Conservation (phyloP, 92 coral and sea anemone species). For the Phymanthus crucifer region DNA sequence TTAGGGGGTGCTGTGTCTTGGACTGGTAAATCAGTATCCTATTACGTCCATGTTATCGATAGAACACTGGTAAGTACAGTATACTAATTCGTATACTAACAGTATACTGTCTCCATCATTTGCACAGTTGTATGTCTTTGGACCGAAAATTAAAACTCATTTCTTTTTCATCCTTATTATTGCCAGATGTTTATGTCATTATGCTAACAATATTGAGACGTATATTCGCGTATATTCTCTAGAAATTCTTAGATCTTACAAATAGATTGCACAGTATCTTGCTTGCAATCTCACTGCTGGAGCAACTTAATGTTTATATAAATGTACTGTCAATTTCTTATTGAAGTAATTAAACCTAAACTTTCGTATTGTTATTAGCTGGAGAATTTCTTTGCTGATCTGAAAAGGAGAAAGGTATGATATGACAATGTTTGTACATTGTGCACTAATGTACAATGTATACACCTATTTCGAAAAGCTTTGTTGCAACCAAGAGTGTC, state of each 20-base stretch:
- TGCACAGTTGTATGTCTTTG: too few species aligned
- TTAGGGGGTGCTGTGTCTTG: conserved; percentile 97
- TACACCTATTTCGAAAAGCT: too few species aligned
- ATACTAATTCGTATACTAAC: neutral
- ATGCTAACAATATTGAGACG: too few species aligned
- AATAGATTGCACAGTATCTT: too few species aligned
- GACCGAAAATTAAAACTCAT: too few species aligned
- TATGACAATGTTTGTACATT: neutral
- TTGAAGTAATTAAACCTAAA: neutral
- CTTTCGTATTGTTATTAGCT: conserved; percentile 49
- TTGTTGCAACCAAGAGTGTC: too few species aligned
- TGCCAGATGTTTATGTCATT: too few species aligned
- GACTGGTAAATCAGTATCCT: conserved; percentile 98
- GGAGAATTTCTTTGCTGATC: conserved; percentile 87
- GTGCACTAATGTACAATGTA: too few species aligned
- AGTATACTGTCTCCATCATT: too few species aligned
- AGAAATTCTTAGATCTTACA: too few species aligned
- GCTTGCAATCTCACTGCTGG: neutral
- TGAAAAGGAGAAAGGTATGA: conserved; percentile 84
- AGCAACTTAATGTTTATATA: neutral
- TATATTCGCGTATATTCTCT: too few species aligned
- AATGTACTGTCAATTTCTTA: neutral
- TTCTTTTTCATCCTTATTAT: too few species aligned
- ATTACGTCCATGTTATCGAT: conserved; percentile 92
- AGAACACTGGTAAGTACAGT: conserved; percentile 75